These are phyloP conservation scores for Brachyistius frenatus DNA, from an alignment of 2,113 vertebrate species.

Conservation along the genomic window DNA sequence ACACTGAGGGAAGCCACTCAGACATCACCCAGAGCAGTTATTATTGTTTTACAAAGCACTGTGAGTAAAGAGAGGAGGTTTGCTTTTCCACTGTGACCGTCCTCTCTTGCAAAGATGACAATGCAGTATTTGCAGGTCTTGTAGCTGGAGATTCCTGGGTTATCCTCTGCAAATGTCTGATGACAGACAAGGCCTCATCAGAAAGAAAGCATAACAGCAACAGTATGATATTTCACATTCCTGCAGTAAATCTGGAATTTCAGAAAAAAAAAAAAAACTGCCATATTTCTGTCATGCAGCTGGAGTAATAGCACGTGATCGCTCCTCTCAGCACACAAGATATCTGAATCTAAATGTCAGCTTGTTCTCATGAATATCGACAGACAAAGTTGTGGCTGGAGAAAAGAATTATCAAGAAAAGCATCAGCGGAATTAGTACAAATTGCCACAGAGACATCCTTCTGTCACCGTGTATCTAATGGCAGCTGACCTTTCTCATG, in stretches of 20 bases:
- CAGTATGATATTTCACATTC: conserved; percentile 29
- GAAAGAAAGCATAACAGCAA: conserved; percentile 20
- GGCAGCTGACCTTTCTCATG: conserved; percentile 53
- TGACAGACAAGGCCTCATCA: conserved; percentile 28
- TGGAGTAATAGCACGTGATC: conserved; percentile 4
- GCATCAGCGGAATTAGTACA: conserved; percentile 4
- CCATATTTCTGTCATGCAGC: neutral
- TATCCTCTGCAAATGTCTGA: neutral
- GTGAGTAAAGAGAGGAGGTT: neutral
- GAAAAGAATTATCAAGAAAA: conserved; percentile 14
- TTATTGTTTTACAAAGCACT: neutral
- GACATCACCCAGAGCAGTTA: neutral
- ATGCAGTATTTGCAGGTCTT: neutral
- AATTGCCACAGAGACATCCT: conserved; percentile 32
- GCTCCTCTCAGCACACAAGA: neutral
- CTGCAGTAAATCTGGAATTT: conserved; percentile 17
- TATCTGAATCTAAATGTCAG: neutral
- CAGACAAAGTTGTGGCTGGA: neutral
- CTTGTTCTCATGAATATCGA: conserved; percentile 9
- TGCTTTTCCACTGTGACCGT: neutral
- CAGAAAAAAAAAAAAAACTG: neutral
- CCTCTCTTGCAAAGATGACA: neutral
- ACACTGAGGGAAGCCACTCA: conserved; percentile 28
- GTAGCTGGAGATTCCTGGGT: conserved; percentile 1
- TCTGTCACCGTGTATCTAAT: conserved; percentile 52